These are phyloP conservation scores for Hirtodrosophila alboralis DNA, from an alignment of 2,888 invertebrate genomes.

Conservation along the genomic window DNA sequence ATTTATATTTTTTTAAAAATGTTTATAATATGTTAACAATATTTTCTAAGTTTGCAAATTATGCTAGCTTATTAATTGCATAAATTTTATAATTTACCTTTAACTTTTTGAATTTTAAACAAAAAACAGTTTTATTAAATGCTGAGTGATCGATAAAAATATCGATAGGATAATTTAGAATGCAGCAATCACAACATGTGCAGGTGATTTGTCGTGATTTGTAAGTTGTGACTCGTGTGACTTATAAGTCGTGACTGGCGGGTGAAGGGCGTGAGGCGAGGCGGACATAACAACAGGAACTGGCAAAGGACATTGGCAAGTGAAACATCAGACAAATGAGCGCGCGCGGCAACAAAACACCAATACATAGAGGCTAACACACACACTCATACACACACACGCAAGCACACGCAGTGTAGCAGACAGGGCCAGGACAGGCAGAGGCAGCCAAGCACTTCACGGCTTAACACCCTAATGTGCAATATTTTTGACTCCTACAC, in stretches of 20 bases:
- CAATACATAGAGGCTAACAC: constrained; percentile 9
- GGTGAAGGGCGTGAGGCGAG: constrained; percentile 14
- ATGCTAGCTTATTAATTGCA: no score
- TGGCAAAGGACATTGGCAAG: constrained; percentile 52
- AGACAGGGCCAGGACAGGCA: constrained; percentile 37
- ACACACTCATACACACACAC: constrained; percentile 11
- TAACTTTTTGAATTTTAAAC: no score
- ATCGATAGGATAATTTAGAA: no score
- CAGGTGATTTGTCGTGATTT: no score
- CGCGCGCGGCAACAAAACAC: constrained; percentile 30
- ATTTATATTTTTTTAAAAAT: no score
- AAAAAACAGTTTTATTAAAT: no score
- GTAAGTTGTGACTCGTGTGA: background rate
- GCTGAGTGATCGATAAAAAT: constrained; percentile 1
- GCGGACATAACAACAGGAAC: constrained; percentile 12
- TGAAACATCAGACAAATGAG: constrained; percentile 62
- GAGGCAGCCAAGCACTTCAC: constrained; percentile 76
- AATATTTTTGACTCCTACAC: constrained; percentile 73
- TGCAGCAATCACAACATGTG: no score
- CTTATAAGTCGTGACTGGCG: constrained; percentile 5
- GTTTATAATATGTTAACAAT: no score
- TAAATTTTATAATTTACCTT: no score
- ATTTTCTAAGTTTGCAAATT: no score
- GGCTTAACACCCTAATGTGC: constrained; percentile 83
- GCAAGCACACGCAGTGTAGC: constrained; percentile 4